Percentiles rank a stretch among this genome's conserved stretches.
Conservation (phyloP, 64 coral and sea anemone genomes). For the Pocillopora verrucosa region DNA sequence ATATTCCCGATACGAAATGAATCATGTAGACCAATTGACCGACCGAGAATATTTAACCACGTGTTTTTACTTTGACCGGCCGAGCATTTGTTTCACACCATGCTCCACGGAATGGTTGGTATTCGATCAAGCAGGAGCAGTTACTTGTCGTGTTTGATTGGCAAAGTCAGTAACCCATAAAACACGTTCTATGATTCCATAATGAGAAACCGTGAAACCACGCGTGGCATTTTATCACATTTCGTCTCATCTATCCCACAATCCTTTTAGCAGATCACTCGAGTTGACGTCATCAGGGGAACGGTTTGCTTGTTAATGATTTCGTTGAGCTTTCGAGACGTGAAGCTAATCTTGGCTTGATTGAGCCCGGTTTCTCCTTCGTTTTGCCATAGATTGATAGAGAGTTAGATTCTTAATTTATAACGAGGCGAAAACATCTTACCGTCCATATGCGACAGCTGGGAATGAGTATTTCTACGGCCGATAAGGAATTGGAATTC, state of each 20-base stretch:
- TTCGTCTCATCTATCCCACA: slow-evolving; percentile 11
- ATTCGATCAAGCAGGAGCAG: slow-evolving; percentile 29
- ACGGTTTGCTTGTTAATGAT: slow-evolving; percentile 31
- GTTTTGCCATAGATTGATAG: slow-evolving; percentile 14
- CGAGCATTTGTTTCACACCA: background rate
- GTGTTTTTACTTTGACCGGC: background rate
- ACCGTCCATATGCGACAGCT: slow-evolving; percentile 91
- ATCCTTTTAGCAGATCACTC: background rate
- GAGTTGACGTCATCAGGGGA: slow-evolving; percentile 48
- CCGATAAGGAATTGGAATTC: slow-evolving; percentile 96
- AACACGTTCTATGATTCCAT: background rate
- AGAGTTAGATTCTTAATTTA: background rate
- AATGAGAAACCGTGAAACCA: slow-evolving; percentile 3
- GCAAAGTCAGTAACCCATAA: slow-evolving; percentile 24
- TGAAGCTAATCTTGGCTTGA: background rate
- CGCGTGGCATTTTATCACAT: slow-evolving; percentile 12
- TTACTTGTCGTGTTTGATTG: slow-evolving; percentile 13
- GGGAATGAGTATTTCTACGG: slow-evolving; percentile 93
- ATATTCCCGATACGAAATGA: background rate
- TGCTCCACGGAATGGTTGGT: background rate
- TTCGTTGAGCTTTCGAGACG: slow-evolving; percentile 20
- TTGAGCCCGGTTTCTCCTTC: background rate
- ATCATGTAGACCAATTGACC: background rate
- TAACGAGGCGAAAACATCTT: background rate
- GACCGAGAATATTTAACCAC: background rate